Percentiles rank a stretch among this genome's conserved stretches.
These are phyloP conservation scores for Melolontha melolontha DNA, from an alignment of 2,888 invertebrate genomes.

Conservation along the genomic window DNA sequence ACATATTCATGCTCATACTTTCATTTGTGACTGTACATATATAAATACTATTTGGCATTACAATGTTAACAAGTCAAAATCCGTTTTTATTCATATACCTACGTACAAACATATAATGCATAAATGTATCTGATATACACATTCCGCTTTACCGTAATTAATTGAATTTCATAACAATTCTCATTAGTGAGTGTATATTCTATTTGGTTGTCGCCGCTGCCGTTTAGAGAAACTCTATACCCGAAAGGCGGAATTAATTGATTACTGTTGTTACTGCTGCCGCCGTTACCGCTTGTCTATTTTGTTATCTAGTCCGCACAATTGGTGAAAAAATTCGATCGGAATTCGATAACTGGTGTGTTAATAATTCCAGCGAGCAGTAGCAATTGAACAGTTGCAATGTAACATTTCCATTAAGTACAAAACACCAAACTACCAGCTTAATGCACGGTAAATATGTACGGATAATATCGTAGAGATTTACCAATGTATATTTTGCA, in stretches of 20 bases:
- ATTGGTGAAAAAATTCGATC: constrained; percentile 26
- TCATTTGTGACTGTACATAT: no score
- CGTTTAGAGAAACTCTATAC: constrained; percentile 36
- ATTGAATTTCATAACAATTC: constrained; percentile 26
- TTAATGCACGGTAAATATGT: constrained; percentile 1
- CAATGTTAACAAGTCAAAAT: no score
- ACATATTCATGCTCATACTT: no score
- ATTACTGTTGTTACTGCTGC: constrained; percentile 5
- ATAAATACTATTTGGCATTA: no score
- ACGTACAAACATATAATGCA: background rate
- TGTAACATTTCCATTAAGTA: constrained; percentile 29
- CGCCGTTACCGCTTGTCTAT: constrained; percentile 9
- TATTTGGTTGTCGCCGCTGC: constrained; percentile 19
- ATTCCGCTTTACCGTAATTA: constrained; percentile 26
- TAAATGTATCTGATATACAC: constrained; percentile 15
- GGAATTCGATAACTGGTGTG: constrained; percentile 35
- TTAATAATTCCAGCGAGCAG: constrained; percentile 27
- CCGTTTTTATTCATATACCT: constrained; percentile 4
- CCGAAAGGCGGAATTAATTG: constrained; percentile 32
- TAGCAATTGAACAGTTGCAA: constrained; percentile 27
- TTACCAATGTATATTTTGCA: constrained; percentile 32
- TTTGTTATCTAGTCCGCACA: constrained; percentile 9
- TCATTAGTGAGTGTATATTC: constrained; percentile 29
- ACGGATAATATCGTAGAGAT: constrained; percentile 2
- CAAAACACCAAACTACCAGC: constrained; percentile 9